phyloP scores from a whole-genome alignment of 2,888 invertebrate genomes.

The Drosophila cognata region DNA sequence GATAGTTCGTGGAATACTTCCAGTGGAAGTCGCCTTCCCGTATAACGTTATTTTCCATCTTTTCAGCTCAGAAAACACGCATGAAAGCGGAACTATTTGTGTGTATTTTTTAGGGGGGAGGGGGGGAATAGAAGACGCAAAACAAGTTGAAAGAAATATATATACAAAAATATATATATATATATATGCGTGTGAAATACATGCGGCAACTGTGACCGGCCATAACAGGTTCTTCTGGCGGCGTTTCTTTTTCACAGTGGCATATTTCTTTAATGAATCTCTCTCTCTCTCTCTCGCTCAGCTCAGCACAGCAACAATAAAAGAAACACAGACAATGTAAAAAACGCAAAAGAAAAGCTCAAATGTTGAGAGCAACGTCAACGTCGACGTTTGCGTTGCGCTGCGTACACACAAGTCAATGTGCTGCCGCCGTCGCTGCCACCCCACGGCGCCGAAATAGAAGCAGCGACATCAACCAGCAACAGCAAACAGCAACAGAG shows the following conservation, averaged over 20 bases:
- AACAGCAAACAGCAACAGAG: slow-evolving; percentile 18
- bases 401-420: slow-evolving; percentile 58
- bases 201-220: slow-evolving; percentile 54
- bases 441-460: slow-evolving; percentile 14
- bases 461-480: slow-evolving; percentile 4
- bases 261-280: slow-evolving; percentile 81
- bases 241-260: slow-evolving; percentile 51
- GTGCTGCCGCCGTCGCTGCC: slow-evolving; percentile 49
- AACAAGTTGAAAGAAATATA: slow-evolving; percentile 40
- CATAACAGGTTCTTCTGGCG: slow-evolving; percentile 74
- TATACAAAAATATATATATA: slow-evolving; percentile 3
- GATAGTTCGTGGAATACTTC: slow-evolving; percentile 16
- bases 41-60: slow-evolving; percentile 49
- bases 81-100: slow-evolving; percentile 58
- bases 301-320: slow-evolving; percentile 37
- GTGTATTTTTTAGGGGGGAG: background rate
- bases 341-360: slow-evolving; percentile 55
- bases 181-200: slow-evolving; percentile 21
- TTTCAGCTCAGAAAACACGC: slow-evolving; percentile 47
- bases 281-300: slow-evolving; percentile 29
- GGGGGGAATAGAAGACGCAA: slow-evolving; percentile 30
- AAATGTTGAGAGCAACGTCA: slow-evolving; percentile 37
- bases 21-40: background rate
- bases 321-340: slow-evolving; percentile 21
- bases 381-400: slow-evolving; percentile 33